Percentiles rank a stretch among this genome's conserved stretches.
Evolutionary conservation across 2,888 invertebrate genomes (phyloP).

Genomic region (Xanthorhoe spadicearia): DNA sequence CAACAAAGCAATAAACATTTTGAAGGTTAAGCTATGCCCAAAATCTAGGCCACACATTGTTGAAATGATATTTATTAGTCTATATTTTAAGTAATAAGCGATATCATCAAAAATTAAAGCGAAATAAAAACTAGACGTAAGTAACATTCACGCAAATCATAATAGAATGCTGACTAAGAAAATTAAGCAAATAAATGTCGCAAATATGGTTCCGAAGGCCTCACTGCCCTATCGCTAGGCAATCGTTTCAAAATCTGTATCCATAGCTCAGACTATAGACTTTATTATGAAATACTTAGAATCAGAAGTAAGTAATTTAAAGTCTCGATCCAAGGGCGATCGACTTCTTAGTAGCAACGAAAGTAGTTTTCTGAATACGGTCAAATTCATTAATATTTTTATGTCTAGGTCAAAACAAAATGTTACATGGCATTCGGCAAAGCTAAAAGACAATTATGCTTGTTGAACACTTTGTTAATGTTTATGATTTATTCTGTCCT

Average conservation of each 20-base stretch:
- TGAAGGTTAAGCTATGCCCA: slow-evolving; percentile 13
- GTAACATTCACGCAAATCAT: background rate
- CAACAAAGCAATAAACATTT: slow-evolving; percentile 24
- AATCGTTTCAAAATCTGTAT: slow-evolving; percentile 31
- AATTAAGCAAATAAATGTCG: slow-evolving; percentile 20
- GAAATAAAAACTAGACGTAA: background rate
- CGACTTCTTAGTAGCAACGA: slow-evolving; percentile 36
- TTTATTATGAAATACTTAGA: slow-evolving; percentile 22
- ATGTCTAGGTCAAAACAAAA: slow-evolving; percentile 42
- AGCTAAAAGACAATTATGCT: slow-evolving; percentile 6
- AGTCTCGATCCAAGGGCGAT: slow-evolving; percentile 37
- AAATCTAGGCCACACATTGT: slow-evolving; percentile 27
- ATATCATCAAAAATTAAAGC: background rate
- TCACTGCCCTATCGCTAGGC: slow-evolving; percentile 14
- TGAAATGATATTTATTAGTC: slow-evolving; percentile 6
- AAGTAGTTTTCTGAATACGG: slow-evolving; percentile 40
- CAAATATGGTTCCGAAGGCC: slow-evolving; percentile 26
- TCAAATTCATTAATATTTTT: slow-evolving; percentile 36
- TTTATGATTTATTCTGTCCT: slow-evolving; percentile 1
- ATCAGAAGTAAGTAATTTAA: slow-evolving; percentile 22
- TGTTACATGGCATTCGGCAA: slow-evolving; percentile 30
- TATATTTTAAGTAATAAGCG: slow-evolving; percentile 5
- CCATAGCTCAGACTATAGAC: slow-evolving; percentile 19
- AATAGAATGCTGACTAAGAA: slow-evolving; percentile 8
- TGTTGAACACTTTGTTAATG: background rate